A percentile compares a stretch with the other conserved stretches of the same genome.
Conservation (phyloP, 1,140 invertebrate species). For the Sitobion miscanthi region DNA sequence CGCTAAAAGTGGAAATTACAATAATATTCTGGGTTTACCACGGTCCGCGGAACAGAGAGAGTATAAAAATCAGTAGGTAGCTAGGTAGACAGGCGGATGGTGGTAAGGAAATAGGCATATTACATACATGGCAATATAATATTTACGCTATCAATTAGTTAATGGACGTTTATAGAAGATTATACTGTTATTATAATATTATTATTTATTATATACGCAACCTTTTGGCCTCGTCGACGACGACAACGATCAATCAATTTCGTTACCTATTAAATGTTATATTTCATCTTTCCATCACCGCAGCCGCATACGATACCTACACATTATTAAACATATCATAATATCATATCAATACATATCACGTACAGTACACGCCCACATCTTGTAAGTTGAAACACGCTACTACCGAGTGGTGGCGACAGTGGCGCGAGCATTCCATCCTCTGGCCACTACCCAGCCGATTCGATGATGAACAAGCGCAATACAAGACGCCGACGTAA, state of each 20-base stretch:
- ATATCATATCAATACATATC: not conserved
- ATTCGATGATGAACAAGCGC: too few relatives aligned
- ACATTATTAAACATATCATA: not conserved
- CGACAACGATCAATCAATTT: conserved; percentile 52
- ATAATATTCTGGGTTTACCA: not conserved
- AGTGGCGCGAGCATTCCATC: too few relatives aligned
- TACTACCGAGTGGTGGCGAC: too few relatives aligned
- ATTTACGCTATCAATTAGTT: conserved; percentile 47
- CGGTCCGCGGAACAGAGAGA: too few relatives aligned
- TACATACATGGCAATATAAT: not conserved
- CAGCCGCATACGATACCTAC: not conserved
- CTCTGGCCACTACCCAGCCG: too few relatives aligned
- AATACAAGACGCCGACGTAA: too few relatives aligned
- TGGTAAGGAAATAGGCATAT: not conserved
- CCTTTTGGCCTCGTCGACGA: conserved; percentile 7
- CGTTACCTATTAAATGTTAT: not conserved
- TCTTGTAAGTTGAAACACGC: not conserved
- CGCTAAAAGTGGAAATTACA: not conserved
- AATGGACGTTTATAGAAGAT: conserved; percentile 27
- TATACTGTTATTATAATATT: not conserved
- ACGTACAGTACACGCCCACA: not conserved
- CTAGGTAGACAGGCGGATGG: too few relatives aligned
- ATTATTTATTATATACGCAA: not conserved
- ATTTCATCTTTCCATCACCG: too few relatives aligned
- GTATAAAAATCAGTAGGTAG: too few relatives aligned